phyloP scores from a whole-genome alignment of 2,113 vertebrate genomes.

The Nipponia nippon region DNA sequence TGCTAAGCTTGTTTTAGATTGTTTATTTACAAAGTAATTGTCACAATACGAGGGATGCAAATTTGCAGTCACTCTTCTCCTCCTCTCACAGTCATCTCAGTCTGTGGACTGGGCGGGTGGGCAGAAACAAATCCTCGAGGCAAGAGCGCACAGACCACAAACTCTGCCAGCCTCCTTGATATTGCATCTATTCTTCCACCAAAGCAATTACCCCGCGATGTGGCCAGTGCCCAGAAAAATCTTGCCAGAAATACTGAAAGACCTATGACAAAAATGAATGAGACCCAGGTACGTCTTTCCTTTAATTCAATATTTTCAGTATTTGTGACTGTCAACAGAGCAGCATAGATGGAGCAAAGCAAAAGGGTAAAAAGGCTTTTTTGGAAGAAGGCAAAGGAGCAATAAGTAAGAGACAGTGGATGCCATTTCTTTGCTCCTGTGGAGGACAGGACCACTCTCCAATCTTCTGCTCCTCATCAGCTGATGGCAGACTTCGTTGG shows the following conservation, averaged over 20 bases:
- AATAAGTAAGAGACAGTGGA: not conserved
- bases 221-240: not conserved
- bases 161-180: not conserved
- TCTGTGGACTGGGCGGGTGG: rapidly evolving
- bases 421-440: not conserved
- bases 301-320: not conserved
- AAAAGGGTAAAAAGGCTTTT: not conserved
- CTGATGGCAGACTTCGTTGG: not conserved
- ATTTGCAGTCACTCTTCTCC: not conserved
- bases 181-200: not conserved
- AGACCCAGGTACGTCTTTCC: not conserved
- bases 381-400: not conserved
- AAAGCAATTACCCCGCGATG: rapidly evolving
- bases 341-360: not conserved
- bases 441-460: not conserved
- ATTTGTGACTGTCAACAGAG: not conserved
- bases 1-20: not conserved
- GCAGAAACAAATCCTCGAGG: not conserved
- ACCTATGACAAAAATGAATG: not conserved
- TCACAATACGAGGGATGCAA: not conserved
- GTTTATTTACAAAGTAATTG: not conserved
- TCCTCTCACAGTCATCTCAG: not conserved
- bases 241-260: not conserved
- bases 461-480: not conserved
- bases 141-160: not conserved